Evolutionary conservation across 2,888 invertebrate genomes (phyloP), one percentile per base, ranked within the genome.

Genomic region (Drosophila rubida): DNA sequence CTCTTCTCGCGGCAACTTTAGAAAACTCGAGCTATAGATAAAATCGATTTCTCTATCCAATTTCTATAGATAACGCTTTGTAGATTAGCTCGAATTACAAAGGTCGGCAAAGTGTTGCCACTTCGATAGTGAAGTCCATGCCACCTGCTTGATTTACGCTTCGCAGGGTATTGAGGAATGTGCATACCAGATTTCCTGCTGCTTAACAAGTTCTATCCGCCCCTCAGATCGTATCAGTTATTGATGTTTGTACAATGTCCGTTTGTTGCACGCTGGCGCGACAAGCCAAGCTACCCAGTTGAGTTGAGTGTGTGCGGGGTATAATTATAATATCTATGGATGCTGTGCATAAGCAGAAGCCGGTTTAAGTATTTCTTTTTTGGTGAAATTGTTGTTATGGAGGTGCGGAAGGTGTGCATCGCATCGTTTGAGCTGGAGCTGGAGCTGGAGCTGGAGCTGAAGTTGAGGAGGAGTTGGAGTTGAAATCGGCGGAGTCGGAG

Each of bases 351-450:
- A 51, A 41, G 53, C 53, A 27, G 68, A 50, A 60, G 59, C 67
- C 53, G 68, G 59, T 69, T 69, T 69, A 58, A 46, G 42, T 50
- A 30, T 70, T 70, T 59, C 54, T 41, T 71, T 32, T 32, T 32
- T 51, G 58, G 68, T 67, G 68, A 72, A 71, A 72, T 39, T 73
- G 67, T 39, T 73, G 67, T 50, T 46, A 58, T 68, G 62, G 13
- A 37, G 14, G 13, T 37, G 62, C 39, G 48, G 69, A 59, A 62
- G 62, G 41, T 60, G 51, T 49, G 75, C 19, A 49, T 32, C 45
- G 57, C 69, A 48, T 42, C 32, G 59, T 46, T 57, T 9, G 27
- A 37, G 48, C 35, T 58, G 46, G 39, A 39, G 48, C 37, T 25
- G 35, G 19, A 55, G 50, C 4, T 42, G 41, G 5, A 30, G 27